Percentiles rank a stretch among this genome's conserved stretches.
Conservation (phyloP, 2,797 vertebrate species). For the Rhyacichthys aspro region DNA sequence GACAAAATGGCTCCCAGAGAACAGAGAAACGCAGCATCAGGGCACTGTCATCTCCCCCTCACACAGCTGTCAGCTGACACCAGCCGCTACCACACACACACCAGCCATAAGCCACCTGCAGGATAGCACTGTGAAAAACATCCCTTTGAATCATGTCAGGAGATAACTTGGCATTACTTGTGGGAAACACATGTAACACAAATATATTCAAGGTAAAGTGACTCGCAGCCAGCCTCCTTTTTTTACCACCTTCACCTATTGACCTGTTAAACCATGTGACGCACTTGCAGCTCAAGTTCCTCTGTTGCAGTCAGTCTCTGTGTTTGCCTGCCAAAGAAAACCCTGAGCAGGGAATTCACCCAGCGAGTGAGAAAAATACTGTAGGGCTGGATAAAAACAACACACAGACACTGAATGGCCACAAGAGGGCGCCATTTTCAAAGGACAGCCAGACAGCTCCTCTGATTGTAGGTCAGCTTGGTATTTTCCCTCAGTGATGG, state of each 20-base stretch:
- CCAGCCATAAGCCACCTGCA: slow-evolving; percentile 39
- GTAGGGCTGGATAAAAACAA: slow-evolving; percentile 62
- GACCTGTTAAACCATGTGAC: slow-evolving; percentile 49
- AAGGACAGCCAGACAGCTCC: slow-evolving; percentile 24
- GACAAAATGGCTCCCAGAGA: slow-evolving; percentile 82
- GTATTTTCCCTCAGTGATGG: slow-evolving; percentile 13
- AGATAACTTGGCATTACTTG: slow-evolving; percentile 17
- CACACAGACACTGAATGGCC: slow-evolving; percentile 36
- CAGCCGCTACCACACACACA: slow-evolving; percentile 25
- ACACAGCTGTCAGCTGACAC: slow-evolving; percentile 74
- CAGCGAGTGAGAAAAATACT: slow-evolving; percentile 43
- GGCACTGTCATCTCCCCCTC: slow-evolving; percentile 75
- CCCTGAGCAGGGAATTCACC: slow-evolving; percentile 58
- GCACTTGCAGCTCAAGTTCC: slow-evolving; percentile 51
- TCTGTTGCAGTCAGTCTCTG: slow-evolving; percentile 55
- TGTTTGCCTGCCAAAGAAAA: slow-evolving; percentile 64
- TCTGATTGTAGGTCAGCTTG: slow-evolving; percentile 47
- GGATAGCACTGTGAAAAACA: slow-evolving; percentile 19
- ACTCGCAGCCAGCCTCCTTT: slow-evolving; percentile 1
- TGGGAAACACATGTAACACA: neutral
- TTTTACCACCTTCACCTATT: slow-evolving; percentile 43
- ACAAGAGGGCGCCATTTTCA: slow-evolving; percentile 60
- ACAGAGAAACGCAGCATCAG: slow-evolving; percentile 77
- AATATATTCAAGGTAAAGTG: slow-evolving; percentile 12
- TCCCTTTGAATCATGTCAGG: slow-evolving; percentile 18